phyloP scores from a whole-genome alignment of 1,140 invertebrate genomes.

The Drosophila bocki region DNA sequence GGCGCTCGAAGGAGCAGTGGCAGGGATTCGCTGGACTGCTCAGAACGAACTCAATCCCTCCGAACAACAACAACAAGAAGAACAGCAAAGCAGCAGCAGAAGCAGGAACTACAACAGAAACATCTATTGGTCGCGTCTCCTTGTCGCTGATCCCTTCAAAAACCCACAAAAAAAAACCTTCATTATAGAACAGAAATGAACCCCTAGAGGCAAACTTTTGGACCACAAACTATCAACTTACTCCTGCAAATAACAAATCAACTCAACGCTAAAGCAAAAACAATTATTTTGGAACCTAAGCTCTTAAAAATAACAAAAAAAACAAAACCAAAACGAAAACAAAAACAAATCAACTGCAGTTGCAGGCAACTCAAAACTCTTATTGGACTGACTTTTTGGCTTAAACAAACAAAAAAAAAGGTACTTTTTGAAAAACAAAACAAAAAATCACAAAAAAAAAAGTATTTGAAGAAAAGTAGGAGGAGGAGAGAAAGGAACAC shows the following conservation, averaged over 20 bases:
- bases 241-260: constrained; percentile 66
- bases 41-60: constrained; percentile 76
- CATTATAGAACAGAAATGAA: constrained; percentile 48
- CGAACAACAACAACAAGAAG: constrained; percentile 61
- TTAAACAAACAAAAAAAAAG: constrained; percentile 78
- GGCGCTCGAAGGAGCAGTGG: constrained; percentile 37
- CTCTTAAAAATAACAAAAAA: constrained; percentile 33
- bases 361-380: constrained; percentile 84
- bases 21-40: constrained; percentile 50
- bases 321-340: constrained; percentile 38
- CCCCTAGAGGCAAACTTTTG: constrained; percentile 78
- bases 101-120: constrained; percentile 32
- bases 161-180: constrained; percentile 20
- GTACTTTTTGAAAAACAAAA: constrained; percentile 74
- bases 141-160: constrained; percentile 22
- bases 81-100: constrained; percentile 31
- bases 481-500: constrained; percentile 2
- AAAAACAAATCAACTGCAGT: constrained; percentile 81
- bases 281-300: constrained; percentile 76
- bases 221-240: constrained; percentile 70
- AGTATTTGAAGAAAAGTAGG: constrained; percentile 35
- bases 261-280: constrained; percentile 62
- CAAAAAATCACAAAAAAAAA: constrained; percentile 50
- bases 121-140: constrained; percentile 25
- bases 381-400: constrained; percentile 83